These are phyloP conservation scores for Rutpela maculata DNA, from an alignment of 2,888 invertebrate genomes.

Conservation along the genomic window DNA sequence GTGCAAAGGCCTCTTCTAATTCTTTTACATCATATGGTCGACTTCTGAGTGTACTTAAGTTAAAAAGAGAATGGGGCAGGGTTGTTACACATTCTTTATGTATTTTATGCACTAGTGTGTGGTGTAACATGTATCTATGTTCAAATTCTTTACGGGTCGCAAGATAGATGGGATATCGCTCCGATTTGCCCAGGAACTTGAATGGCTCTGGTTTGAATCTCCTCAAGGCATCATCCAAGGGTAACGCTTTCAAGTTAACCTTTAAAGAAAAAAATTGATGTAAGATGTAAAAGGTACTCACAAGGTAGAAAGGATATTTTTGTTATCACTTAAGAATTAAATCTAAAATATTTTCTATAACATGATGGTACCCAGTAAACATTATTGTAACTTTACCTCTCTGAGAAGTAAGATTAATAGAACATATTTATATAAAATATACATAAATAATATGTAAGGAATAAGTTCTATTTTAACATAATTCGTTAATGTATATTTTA, in stretches of 20 bases:
- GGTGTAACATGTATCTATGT: conserved; percentile 78
- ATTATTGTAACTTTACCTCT: too few species aligned
- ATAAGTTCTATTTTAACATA: too few species aligned
- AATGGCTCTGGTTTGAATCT: conserved; percentile 76
- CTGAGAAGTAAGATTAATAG: too few species aligned
- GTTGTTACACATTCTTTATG: conserved; percentile 75
- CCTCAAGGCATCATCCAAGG: conserved; percentile 76
- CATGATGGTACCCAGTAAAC: too few species aligned
- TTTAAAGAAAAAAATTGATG: conserved; percentile 15
- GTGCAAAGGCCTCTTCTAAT: conserved; percentile 60
- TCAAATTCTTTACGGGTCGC: conserved; percentile 77
- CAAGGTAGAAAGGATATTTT: too few species aligned
- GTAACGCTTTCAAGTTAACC: conserved; percentile 77
- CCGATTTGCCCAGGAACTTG: conserved; percentile 80
- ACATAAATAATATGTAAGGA: too few species aligned
- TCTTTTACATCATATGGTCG: conserved; percentile 61
- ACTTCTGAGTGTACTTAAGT: conserved; percentile 61
- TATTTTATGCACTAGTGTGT: conserved; percentile 80
- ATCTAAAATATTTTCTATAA: too few species aligned
- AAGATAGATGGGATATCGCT: conserved; percentile 78
- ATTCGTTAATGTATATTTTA: too few species aligned
- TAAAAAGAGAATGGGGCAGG: conserved; percentile 77
- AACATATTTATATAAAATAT: too few species aligned
- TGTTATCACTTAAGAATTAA: too few species aligned
- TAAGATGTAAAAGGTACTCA: too few species aligned